Percentiles rank a stretch among this genome's conserved stretches.
Conservation (phyloP, 2,113 vertebrate genomes). For the Zootoca vivipara region DNA sequence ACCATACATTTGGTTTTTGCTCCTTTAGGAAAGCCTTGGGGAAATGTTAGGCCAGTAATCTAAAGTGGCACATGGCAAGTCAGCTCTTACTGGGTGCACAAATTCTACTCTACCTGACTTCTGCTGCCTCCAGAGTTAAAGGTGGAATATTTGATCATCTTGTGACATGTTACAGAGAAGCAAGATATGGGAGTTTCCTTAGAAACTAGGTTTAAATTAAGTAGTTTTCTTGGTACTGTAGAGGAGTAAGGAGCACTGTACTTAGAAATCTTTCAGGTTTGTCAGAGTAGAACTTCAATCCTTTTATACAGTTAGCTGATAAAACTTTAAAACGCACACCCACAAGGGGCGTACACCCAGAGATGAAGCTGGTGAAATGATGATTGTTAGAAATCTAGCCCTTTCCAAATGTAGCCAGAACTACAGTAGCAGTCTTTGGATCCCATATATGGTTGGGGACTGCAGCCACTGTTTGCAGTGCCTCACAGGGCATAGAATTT, state of each 20-base stretch:
- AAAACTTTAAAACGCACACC: background rate
- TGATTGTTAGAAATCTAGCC: background rate
- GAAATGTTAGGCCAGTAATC: background rate
- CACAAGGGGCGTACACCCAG: background rate
- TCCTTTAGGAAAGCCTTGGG: background rate
- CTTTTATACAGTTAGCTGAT: background rate
- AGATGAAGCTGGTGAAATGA: background rate
- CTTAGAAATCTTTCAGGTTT: background rate
- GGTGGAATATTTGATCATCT: background rate
- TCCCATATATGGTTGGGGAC: background rate
- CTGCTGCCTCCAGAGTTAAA: background rate
- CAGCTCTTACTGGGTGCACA: background rate
- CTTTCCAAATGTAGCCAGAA: background rate
- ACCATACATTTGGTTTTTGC: background rate
- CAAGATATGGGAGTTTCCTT: background rate
- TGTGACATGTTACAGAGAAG: background rate
- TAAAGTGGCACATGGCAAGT: background rate
- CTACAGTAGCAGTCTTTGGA: background rate
- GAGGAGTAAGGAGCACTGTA: background rate
- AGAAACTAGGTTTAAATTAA: conserved; percentile 1
- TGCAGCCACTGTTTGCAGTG: background rate
- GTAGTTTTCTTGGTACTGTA: background rate
- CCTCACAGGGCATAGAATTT: background rate
- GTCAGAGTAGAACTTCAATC: background rate
- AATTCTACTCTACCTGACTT: background rate